A percentile compares a stretch with the other conserved stretches of the same genome.
Evolutionary conservation across 2,113 vertebrate species (phyloP).

Genomic region (Hemichromis elongatus): DNA sequence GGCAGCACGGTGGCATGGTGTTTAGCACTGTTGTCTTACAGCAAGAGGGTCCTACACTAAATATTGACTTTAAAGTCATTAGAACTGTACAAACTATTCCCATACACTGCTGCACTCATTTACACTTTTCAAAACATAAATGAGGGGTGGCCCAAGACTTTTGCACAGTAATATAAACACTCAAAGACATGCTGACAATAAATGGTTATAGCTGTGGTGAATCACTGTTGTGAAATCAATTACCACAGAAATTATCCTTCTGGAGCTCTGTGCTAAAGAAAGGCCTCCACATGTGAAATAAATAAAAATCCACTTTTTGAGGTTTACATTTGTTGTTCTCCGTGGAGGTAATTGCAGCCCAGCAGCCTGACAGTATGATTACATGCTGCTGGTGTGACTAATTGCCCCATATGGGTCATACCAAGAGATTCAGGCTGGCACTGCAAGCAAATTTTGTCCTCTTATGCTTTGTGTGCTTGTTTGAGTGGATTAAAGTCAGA

Average conservation of each 20-base stretch:
- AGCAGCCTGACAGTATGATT: background rate
- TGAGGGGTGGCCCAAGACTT: background rate
- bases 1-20: too few species aligned
- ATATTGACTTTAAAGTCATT: background rate
- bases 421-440: background rate
- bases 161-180: background rate
- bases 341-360: background rate
- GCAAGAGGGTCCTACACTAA: background rate
- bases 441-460: background rate
- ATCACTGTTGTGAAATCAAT: background rate
- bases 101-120: background rate
- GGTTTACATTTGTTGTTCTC: background rate
- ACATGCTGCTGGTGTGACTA: slow-evolving; percentile 28
- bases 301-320: background rate
- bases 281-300: background rate
- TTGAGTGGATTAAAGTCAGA: background rate
- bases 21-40: background rate
- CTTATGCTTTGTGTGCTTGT: background rate
- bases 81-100: background rate
- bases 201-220: background rate
- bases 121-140: background rate
- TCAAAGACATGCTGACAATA: background rate
- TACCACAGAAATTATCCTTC: background rate
- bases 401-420: slow-evolving; percentile 15
- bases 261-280: background rate